A percentile compares a stretch with the other conserved stretches of the same genome.
phyloP scores from a whole-genome alignment of 2,888 invertebrate species.

The Harmothoe impar region DNA sequence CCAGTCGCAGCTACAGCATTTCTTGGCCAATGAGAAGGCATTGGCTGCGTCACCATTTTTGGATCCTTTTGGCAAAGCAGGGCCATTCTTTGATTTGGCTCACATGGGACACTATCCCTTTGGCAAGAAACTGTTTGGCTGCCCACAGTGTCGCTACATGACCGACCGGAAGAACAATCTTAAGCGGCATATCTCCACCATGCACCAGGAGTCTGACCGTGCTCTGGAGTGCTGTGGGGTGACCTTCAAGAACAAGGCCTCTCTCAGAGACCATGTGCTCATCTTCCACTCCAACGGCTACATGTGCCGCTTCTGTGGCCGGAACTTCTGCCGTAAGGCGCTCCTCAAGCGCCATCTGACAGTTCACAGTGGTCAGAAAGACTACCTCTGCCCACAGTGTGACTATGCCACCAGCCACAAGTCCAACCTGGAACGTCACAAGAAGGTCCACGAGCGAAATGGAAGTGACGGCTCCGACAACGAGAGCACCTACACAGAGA shows the following conservation, averaged over 20 bases:
- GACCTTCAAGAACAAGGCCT: constrained; percentile 82
- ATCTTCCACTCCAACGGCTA: constrained; percentile 83
- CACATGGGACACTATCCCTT: constrained; percentile 53
- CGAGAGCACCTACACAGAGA: constrained; percentile 45
- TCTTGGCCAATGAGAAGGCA: constrained; percentile 46
- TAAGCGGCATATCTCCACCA: constrained; percentile 83
- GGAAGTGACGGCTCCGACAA: constrained; percentile 52
- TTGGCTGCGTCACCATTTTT: constrained; percentile 22
- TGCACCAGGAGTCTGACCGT: constrained; percentile 81
- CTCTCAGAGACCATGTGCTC: constrained; percentile 82
- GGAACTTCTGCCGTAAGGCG: constrained; percentile 83
- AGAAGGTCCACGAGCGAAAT: constrained; percentile 78
- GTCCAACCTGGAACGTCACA: constrained; percentile 84
- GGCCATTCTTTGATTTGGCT: constrained; percentile 37
- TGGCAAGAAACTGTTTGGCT: constrained; percentile 74
- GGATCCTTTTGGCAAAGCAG: constrained; percentile 47
- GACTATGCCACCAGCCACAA: constrained; percentile 84
- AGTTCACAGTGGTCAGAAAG: constrained; percentile 84
- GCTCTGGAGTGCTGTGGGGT: constrained; percentile 82
- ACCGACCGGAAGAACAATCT: constrained; percentile 83
- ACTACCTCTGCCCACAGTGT: constrained; percentile 82
- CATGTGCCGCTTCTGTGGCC: constrained; percentile 81
- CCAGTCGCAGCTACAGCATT: constrained; percentile 42
- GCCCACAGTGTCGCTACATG: constrained; percentile 79
- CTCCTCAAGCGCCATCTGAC: constrained; percentile 83